Evolutionary conservation across 1,140 invertebrate species (phyloP).

Genomic region (Ceratoteleas bidentatus): DNA sequence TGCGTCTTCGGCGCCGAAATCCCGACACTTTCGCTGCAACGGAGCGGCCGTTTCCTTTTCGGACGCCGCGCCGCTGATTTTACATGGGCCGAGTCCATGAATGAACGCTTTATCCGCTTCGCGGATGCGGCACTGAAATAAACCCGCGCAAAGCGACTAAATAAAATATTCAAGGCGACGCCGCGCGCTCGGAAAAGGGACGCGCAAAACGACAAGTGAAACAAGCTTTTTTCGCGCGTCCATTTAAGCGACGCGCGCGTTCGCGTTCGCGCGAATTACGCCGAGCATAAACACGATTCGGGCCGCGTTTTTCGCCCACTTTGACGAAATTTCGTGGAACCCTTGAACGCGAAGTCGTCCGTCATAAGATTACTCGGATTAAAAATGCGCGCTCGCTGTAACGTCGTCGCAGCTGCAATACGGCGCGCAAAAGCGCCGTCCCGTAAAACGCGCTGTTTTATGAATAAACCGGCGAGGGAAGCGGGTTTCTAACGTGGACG

Average conservation of each 20-base stretch:
- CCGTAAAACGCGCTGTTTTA: too few relatives aligned
- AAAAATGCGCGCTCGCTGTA: too few relatives aligned
- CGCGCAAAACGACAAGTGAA: constrained; percentile 48
- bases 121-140: constrained; percentile 66
- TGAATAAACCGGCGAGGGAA: too few relatives aligned
- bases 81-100: constrained; percentile 60
- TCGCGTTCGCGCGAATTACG: constrained; percentile 34
- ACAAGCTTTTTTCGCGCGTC: constrained; percentile 44
- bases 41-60: constrained; percentile 63
- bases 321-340: neutral
- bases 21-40: constrained; percentile 65
- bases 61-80: constrained; percentile 54
- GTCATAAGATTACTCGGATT: too few relatives aligned
- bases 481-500: too few relatives aligned
- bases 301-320: neutral
- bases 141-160: constrained; percentile 59
- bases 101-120: constrained; percentile 64
- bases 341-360: neutral
- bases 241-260: constrained; percentile 30
- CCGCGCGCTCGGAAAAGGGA: constrained; percentile 47
- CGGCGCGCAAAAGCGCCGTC: too few relatives aligned
- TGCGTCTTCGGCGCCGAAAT: constrained; percentile 59
- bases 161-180: constrained; percentile 60
- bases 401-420: too few relatives aligned
- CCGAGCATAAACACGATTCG: constrained; percentile 32